A percentile compares a stretch with the other conserved stretches of the same genome.
Evolutionary conservation across 2,113 vertebrate genomes (phyloP).

Genomic region (Amia ocellicauda): DNA sequence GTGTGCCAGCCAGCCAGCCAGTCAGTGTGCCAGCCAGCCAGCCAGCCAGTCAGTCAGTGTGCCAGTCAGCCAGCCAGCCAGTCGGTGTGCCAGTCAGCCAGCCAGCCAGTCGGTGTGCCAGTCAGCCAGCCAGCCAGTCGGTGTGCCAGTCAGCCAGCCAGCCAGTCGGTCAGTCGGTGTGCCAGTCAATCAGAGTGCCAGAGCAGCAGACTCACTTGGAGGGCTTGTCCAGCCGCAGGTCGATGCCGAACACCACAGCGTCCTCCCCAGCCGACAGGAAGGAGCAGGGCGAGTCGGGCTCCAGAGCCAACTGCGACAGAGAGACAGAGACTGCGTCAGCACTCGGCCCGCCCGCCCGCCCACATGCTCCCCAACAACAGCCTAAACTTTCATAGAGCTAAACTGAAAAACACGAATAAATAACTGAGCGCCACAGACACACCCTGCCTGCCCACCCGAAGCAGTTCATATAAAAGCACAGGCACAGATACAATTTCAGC

Average conservation of each 20-base stretch:
- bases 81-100: too few species aligned
- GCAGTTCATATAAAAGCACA: constrained; percentile 19
- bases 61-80: too few species aligned
- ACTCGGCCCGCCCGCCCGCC: background rate
- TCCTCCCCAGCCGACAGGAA: constrained; percentile 96
- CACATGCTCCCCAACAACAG: background rate
- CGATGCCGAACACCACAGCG: constrained; percentile 90
- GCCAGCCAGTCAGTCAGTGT: too few species aligned
- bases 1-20: too few species aligned
- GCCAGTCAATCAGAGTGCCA: background rate
- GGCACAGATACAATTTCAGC: background rate
- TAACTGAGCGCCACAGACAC: background rate
- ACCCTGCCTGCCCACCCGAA: too few species aligned
- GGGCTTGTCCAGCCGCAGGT: constrained; percentile 83
- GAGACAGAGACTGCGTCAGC: background rate
- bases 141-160: too few species aligned
- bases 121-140: too few species aligned
- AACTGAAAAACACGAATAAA: background rate
- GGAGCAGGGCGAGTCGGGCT: constrained; percentile 92
- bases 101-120: too few species aligned
- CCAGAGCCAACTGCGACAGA: constrained; percentile 80
- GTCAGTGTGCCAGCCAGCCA: too few species aligned
- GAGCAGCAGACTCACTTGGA: constrained; percentile 77
- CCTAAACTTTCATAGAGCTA: too few species aligned
- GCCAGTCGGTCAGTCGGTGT: background rate